Evolutionary conservation across 2,797 vertebrate genomes (phyloP), one percentile per base, ranked within the genome.

Genomic region (Protonibea diacanthus): DNA sequence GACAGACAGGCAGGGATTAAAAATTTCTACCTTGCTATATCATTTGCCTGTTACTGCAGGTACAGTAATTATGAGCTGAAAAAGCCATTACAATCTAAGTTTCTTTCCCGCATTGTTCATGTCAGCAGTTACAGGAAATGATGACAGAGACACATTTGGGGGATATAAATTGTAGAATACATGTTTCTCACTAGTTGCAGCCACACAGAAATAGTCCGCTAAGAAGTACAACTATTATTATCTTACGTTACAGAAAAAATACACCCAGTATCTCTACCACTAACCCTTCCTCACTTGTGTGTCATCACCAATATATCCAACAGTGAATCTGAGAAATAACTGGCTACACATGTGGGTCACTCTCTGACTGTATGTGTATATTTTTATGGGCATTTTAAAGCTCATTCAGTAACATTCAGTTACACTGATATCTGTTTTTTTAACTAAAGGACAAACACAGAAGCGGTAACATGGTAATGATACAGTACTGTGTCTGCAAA

Each of bases 1-100:
- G 68, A 68, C 62, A 61, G 66, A 42, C 67, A 64, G 60, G 70
- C 4, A 23, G 63, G 55, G 78, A 90, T 84, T 79, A 73, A 68
- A 76, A 47, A 23, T 33, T 82, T 72, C 60, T 74, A 52, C 52
- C 55, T 59, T 69, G 15, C 51, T 56, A 9, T 66, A 75, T 56
- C 33, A 84, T 80, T 82, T 73, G 55, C 59, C 55, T 68, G 8
- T 74, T 79, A 53, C 20, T 70, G 48, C 44, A 64, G 76, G 57
- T 73, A 67, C 40, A 49, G 13, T 78, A 62, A 77, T 71, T 78
- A 82, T 40, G 48, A 70, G 49, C 18, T 5, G 70, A 38, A 56
- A 60, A 81, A 63, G 11, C 12, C 11, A 48, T 71, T 57, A 63
- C 15, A 70, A 40, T 59, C 47, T 23, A 45, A 76, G 57, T 58